Conservation (phyloP, 2,888 invertebrate genomes). For the Mamestra brassicae region DNA sequence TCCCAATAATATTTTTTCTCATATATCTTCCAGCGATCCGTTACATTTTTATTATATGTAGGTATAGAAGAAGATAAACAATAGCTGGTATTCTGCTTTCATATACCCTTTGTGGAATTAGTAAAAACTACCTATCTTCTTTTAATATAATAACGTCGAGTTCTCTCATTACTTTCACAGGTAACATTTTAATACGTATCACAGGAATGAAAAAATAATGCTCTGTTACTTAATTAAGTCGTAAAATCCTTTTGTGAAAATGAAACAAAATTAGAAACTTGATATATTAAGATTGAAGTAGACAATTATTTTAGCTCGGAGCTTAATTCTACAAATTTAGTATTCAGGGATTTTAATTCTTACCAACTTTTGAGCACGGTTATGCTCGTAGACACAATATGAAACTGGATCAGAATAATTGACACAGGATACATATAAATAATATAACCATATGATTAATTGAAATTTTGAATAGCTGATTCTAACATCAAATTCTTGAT, state of each 20-base stretch:
- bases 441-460: too few species aligned
- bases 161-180: conserved; percentile 18
- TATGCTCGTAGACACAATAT: not conserved
- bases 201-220: conserved; percentile 19
- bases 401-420: not conserved
- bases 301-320: conserved; percentile 30
- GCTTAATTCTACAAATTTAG: conserved; percentile 15
- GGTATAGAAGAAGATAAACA: not conserved
- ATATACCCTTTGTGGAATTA: not conserved
- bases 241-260: conserved; percentile 36
- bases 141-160: conserved; percentile 1
- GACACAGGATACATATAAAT: not conserved
- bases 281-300: conserved; percentile 42
- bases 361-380: not conserved
- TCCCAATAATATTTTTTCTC: too few species aligned
- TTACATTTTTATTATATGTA: too few species aligned
- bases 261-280: conserved; percentile 39
- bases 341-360: conserved; percentile 23
- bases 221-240: conserved; percentile 24
- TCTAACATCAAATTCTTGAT: too few species aligned
- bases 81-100: not conserved
- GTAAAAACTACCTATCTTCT: not conserved
- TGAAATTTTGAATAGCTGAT: too few species aligned
- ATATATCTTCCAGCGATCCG: too few species aligned
- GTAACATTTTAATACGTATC: conserved; percentile 10